These are phyloP conservation scores for Urocolius indicus DNA, from an alignment of 2,113 vertebrate species.

Conservation along the genomic window DNA sequence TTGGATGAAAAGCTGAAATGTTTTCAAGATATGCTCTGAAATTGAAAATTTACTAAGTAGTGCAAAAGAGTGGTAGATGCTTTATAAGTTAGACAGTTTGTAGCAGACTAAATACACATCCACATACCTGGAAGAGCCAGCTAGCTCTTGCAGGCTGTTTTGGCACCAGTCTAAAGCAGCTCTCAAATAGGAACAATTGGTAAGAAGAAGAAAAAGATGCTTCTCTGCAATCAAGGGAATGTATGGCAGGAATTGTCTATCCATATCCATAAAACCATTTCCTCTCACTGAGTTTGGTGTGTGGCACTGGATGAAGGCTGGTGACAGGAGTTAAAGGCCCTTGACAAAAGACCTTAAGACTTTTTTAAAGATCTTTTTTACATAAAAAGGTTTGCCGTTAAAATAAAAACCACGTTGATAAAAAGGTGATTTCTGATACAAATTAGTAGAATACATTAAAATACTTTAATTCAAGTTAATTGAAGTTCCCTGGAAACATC, in stretches of 20 bases:
- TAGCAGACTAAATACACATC: background rate
- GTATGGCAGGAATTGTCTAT: background rate
- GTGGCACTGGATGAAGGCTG: background rate
- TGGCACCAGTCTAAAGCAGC: background rate
- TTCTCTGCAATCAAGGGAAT: background rate
- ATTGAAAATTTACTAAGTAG: background rate
- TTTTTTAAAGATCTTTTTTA: background rate
- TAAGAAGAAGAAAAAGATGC: background rate
- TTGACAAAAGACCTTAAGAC: background rate
- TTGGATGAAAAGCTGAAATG: background rate
- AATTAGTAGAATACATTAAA: background rate
- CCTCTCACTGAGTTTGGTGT: background rate
- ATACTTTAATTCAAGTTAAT: background rate
- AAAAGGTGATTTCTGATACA: background rate
- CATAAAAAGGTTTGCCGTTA: background rate
- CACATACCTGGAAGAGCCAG: background rate
- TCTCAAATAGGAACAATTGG: background rate
- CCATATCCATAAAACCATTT: background rate
- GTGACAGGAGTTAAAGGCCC: background rate
- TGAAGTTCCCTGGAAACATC: background rate
- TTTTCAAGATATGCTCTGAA: background rate
- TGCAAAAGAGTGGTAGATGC: background rate
- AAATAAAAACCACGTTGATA: background rate
- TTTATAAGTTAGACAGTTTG: background rate
- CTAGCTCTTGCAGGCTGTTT: background rate